Evolutionary conservation across 2,113 vertebrate genomes (phyloP).

Genomic region (Trochalopteron elliotii): DNA sequence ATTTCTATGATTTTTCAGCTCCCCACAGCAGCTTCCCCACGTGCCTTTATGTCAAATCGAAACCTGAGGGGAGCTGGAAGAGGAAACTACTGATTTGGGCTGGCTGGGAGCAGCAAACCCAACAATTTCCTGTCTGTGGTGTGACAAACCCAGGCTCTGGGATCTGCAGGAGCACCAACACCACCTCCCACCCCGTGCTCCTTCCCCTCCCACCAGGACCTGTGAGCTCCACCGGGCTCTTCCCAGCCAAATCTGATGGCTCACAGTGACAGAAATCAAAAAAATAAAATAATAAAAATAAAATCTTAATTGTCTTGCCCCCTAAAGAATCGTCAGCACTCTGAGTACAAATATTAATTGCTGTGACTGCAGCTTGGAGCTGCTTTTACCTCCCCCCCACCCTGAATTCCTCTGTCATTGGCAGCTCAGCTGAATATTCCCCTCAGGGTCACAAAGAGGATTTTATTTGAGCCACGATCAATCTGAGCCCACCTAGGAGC

Average conservation of each 20-base stretch:
- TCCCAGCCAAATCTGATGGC: background rate
- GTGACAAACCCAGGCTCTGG: background rate
- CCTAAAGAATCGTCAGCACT: rapidly evolving
- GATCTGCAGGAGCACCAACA: background rate
- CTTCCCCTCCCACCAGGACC: background rate
- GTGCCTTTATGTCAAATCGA: background rate
- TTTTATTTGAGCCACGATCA: background rate
- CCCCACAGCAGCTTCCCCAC: background rate
- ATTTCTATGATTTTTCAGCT: background rate
- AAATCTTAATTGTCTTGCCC: background rate
- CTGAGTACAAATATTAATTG: background rate
- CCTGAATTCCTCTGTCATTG: background rate
- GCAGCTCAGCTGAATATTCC: slow-evolving; percentile 19
- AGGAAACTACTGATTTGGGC: slow-evolving; percentile 64
- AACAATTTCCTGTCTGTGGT: slow-evolving; percentile 68
- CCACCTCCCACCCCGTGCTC: background rate
- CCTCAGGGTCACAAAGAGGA: slow-evolving; percentile 19
- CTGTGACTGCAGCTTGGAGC: background rate
- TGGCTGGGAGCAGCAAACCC: slow-evolving; percentile 59
- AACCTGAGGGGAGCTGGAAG: slow-evolving; percentile 23
- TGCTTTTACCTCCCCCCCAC: background rate
- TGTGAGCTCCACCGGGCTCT: rapidly evolving
- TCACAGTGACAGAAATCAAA: background rate
- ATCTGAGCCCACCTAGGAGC: background rate
- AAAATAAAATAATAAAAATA: background rate